Conservation (phyloP, 2,797 vertebrate species). For the Leuciscus waleckii region DNA sequence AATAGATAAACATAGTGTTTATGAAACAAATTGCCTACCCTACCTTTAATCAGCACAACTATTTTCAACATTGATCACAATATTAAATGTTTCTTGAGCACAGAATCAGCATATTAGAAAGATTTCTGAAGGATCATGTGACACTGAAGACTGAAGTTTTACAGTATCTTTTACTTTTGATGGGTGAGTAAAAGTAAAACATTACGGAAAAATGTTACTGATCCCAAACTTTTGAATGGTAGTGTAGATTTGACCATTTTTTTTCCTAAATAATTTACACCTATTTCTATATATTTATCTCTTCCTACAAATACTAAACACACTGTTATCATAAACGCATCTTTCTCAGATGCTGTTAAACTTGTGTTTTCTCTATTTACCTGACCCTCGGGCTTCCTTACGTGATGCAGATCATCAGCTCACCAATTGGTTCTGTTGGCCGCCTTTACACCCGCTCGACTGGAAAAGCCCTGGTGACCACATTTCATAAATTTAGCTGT, state of each 20-base stretch:
- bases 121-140: too few species aligned
- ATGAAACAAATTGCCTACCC: too few species aligned
- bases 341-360: background rate
- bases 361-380: background rate
- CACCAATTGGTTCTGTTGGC: slow-evolving; percentile 27
- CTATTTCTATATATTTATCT: background rate
- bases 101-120: too few species aligned
- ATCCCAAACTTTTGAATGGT: background rate
- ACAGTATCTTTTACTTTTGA: background rate
- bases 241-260: background rate
- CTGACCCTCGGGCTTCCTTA: background rate
- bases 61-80: background rate
- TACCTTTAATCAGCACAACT: background rate
- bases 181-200: background rate
- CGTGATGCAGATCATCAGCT: slow-evolving; percentile 12
- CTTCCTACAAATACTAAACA: background rate
- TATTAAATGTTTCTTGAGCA: background rate
- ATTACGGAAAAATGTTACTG: background rate
- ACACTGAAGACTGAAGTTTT: background rate
- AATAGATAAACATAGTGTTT: too few species aligned
- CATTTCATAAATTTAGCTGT: slow-evolving; percentile 64
- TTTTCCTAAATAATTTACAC: background rate
- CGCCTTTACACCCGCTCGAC: slow-evolving; percentile 64
- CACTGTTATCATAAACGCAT: slow-evolving; percentile 8
- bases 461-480: slow-evolving; percentile 55